A percentile compares a stretch with the other conserved stretches of the same genome.
phyloP scores from a whole-genome alignment of 2,888 invertebrate genomes.

The Cetonia aurata region DNA sequence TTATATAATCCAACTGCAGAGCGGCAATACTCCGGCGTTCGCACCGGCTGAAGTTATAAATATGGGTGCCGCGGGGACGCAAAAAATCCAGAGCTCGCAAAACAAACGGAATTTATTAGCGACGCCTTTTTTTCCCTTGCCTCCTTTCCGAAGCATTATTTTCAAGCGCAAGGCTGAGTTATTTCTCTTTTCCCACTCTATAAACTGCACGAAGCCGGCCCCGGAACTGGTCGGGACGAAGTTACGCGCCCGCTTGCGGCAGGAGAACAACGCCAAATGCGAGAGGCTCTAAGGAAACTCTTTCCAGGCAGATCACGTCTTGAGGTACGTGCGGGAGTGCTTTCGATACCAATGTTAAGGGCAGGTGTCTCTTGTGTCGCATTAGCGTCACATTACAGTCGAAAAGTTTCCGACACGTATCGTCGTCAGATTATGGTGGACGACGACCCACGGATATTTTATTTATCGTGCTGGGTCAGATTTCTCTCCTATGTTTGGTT shows the following conservation, averaged over 20 bases:
- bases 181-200: constrained; percentile 35
- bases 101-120: constrained; percentile 40
- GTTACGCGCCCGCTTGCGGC: constrained; percentile 20
- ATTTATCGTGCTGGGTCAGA: constrained; percentile 33
- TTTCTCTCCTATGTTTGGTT: constrained; percentile 22
- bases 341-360: constrained; percentile 45
- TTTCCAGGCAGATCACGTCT: constrained; percentile 49
- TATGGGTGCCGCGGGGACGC: constrained; percentile 27
- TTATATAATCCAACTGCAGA: constrained; percentile 7
- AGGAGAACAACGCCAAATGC: constrained; percentile 21
- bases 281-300: constrained; percentile 41
- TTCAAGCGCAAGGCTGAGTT: constrained; percentile 34
- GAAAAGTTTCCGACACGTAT: constrained; percentile 45
- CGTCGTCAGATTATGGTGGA: constrained; percentile 36
- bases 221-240: constrained; percentile 25
- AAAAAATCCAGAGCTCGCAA: constrained; percentile 21
- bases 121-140: constrained; percentile 36
- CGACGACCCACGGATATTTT: constrained; percentile 31
- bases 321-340: constrained; percentile 41
- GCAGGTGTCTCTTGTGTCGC: constrained; percentile 50
- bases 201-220: constrained; percentile 24
- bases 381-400: constrained; percentile 52
- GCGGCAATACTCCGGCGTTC: constrained; percentile 1
- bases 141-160: constrained; percentile 29
- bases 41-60: constrained; percentile 21